Conservation (phyloP, 2,797 vertebrate species). For the Spondyliosoma cantharus region DNA sequence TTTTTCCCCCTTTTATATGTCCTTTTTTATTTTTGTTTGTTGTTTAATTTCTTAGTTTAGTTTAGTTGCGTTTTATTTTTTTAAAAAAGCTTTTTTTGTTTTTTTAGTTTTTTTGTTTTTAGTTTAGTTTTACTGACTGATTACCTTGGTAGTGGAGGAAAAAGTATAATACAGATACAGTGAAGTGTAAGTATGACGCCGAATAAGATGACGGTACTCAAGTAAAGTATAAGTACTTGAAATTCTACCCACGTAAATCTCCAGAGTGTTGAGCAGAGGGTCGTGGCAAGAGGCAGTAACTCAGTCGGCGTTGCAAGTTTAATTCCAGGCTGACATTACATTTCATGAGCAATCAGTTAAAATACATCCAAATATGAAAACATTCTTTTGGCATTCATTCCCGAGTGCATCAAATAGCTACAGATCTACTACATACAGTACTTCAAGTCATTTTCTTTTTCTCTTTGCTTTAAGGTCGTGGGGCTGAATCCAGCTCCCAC, state of each 20-base stretch:
- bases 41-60: no score
- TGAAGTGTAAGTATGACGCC: not conserved
- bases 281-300: not conserved
- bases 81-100: no score
- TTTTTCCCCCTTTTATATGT: no score
- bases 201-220: not conserved
- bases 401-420: constrained; percentile 71
- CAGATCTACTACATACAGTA: constrained; percentile 67
- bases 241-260: not conserved
- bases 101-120: no score
- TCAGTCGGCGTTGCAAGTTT: constrained; percentile 65
- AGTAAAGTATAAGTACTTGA: not conserved
- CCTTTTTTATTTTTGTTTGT: no score
- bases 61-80: no score
- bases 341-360: constrained; percentile 75
- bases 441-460: constrained; percentile 69
- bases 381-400: constrained; percentile 79
- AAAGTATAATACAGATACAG: not conserved
- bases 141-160: no score
- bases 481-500: constrained; percentile 64
- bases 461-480: constrained; percentile 62
- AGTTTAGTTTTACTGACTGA: no score
- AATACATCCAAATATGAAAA: constrained; percentile 77
- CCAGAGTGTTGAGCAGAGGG: not conserved
- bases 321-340: constrained; percentile 72